A percentile compares a stretch with the other conserved stretches of the same genome.
Evolutionary conservation across 1,140 invertebrate genomes (phyloP).

Genomic region (Octopus sinensis): DNA sequence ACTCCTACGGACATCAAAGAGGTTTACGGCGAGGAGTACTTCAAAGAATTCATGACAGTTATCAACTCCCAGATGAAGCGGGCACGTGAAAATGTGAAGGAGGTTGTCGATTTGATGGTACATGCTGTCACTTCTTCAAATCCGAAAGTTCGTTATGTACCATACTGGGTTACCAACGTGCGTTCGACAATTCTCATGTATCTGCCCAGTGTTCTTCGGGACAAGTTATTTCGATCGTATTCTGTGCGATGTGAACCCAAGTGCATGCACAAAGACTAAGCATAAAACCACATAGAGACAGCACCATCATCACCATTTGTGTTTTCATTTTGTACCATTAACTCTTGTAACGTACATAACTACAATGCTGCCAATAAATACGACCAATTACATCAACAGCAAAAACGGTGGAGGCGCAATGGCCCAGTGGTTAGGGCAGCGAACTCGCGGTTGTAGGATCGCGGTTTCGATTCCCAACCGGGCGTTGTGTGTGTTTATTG

Average conservation of each 20-base stretch:
- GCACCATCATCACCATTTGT: too few relatives aligned
- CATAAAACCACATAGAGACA: too few relatives aligned
- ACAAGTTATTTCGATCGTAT: conserved; percentile 36
- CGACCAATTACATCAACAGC: too few relatives aligned
- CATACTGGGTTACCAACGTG: conserved; percentile 39
- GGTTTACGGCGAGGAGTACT: conserved; percentile 51
- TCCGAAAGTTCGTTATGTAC: conserved; percentile 44
- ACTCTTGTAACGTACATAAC: too few relatives aligned
- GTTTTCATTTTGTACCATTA: too few relatives aligned
- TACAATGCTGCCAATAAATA: too few relatives aligned
- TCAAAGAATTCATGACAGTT: conserved; percentile 43
- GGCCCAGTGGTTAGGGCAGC: too few relatives aligned
- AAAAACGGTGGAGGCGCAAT: too few relatives aligned
- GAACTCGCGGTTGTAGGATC: too few relatives aligned
- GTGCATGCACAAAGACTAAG: not conserved
- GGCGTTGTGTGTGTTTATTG: too few relatives aligned
- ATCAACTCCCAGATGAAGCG: conserved; percentile 40
- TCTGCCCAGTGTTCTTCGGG: conserved; percentile 59
- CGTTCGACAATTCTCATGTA: conserved; percentile 37
- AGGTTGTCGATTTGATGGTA: conserved; percentile 47
- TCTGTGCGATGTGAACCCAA: conserved; percentile 3
- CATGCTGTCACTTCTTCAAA: conserved; percentile 39
- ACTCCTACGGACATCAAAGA: conserved; percentile 47
- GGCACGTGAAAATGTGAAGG: conserved; percentile 41
- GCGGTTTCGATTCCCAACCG: too few relatives aligned